A percentile compares a stretch with the other conserved stretches of the same genome.
phyloP scores from a whole-genome alignment of 2,888 invertebrate species.

The Melipona beecheii region DNA sequence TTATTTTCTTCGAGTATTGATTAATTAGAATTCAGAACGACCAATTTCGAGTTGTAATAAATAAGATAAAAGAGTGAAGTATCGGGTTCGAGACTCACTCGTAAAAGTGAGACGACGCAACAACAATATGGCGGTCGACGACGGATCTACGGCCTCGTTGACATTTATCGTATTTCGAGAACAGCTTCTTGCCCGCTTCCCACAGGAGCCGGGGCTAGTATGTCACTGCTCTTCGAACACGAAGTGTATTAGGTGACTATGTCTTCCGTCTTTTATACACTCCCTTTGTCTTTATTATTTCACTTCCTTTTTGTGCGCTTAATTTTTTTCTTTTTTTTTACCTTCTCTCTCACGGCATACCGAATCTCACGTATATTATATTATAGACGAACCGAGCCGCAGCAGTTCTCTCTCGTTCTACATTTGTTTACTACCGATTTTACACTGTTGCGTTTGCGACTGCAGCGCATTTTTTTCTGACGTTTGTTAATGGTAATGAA shows the following conservation, averaged over 20 bases:
- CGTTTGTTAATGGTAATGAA: conserved; percentile 77
- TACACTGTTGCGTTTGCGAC: conserved; percentile 50
- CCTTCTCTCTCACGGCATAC: conserved; percentile 46
- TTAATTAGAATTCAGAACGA: too few relatives aligned
- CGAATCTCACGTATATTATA: conserved; percentile 33
- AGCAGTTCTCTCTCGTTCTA: conserved; percentile 43
- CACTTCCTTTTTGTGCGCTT: conserved; percentile 65
- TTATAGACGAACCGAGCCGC: conserved; percentile 52
- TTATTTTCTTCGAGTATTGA: too few relatives aligned
- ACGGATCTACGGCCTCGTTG: conserved; percentile 28
- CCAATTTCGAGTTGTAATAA: too few relatives aligned
- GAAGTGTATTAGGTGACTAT: conserved; percentile 63
- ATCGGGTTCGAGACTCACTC: too few relatives aligned
- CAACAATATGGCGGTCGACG: too few relatives aligned
- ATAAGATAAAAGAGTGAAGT: too few relatives aligned
- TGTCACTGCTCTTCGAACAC: conserved; percentile 55
- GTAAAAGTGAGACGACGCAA: too few relatives aligned
- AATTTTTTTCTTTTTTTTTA: background rate
- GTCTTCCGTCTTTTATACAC: conserved; percentile 52
- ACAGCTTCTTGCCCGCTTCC: conserved; percentile 48
- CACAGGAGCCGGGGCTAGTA: conserved; percentile 48
- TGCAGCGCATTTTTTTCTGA: conserved; percentile 58
- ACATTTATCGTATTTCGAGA: conserved; percentile 38
- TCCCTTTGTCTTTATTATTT: conserved; percentile 36
- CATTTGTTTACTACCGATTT: conserved; percentile 28